Conservation (phyloP, 2,888 invertebrate species). For the Pardosa pseudoannulata region DNA sequence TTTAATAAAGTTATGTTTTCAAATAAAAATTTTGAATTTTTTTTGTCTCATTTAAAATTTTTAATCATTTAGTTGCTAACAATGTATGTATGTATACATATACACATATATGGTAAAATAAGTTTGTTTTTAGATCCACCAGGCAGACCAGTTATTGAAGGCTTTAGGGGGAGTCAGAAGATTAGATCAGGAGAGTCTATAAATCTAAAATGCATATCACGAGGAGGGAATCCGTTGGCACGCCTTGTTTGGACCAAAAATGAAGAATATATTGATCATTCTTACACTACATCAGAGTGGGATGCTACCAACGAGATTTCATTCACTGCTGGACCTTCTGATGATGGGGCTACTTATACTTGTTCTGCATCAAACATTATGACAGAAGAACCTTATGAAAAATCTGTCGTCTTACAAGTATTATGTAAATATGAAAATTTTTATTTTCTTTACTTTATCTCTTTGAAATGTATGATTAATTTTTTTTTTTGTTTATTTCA, state of each 20-base stretch:
- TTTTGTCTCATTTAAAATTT: too few relatives aligned
- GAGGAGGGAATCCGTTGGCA: conserved; percentile 97
- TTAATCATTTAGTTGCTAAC: too few relatives aligned
- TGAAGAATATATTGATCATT: conserved; percentile 89
- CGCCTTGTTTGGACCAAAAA: conserved; percentile 97
- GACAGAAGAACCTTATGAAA: conserved; percentile 74
- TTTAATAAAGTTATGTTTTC: too few relatives aligned
- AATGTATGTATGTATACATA: too few relatives aligned
- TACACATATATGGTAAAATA: too few relatives aligned
- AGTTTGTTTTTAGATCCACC: conserved; percentile 86
- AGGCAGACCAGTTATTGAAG: conserved; percentile 92
- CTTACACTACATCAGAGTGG: conserved; percentile 88
- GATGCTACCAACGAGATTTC: conserved; percentile 92
- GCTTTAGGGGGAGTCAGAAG: conserved; percentile 91
- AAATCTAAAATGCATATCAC: conserved; percentile 91
- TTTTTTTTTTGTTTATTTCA: too few relatives aligned
- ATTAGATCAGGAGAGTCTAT: conserved; percentile 91
- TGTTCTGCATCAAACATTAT: conserved; percentile 86
- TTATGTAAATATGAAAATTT: conserved; percentile 96
- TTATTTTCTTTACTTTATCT: too few relatives aligned
- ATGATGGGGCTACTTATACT: conserved; percentile 94
- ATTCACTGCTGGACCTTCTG: conserved; percentile 91
- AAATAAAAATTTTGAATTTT: too few relatives aligned
- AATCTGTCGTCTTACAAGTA: conserved; percentile 83
- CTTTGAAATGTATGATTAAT: too few relatives aligned